Base-by-base conservation (phyloP, 2,113 vertebrate species). In the Chascanopsetta lugubris region DNA sequence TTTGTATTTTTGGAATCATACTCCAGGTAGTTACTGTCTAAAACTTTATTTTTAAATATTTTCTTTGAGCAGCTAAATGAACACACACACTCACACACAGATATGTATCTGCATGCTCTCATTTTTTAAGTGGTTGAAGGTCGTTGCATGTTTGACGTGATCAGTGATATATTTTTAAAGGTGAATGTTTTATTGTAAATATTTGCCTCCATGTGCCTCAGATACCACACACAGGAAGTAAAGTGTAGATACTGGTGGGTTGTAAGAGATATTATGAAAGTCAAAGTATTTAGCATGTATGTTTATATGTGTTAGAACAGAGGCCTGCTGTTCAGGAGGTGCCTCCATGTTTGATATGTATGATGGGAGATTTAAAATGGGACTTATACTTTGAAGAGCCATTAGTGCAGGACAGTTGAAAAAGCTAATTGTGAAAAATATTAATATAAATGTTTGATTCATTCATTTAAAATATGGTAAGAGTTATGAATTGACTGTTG, bases 191-290 rank as follows among this genome's bases (percentile, higher is more conserved):
- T 2, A n/a, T 42, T 1, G 54, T 70, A 60, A 70, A 47, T 47
- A 38, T 36, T 61, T 77, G 69, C 84, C 84, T 79, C 45, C 18
- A 67, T 56, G 56, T 81, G 71, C 78, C 70, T 72, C 6, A 46
- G n/a, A 59, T 18, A 10, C 27, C 15, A 63, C 46, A 55, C 49
- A 56, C 59, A 67, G 62, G 18, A 69, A 17, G 13, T 49, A 60
- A 38, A 15, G 36, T 38, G 2, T 5, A 38, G 25, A 59, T 58
- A 38, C 61, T 61, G 70, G 61, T 61, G 12, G 40, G 29, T 29
- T 22, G 47, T 32, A 43, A n/a, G 6, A 13, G 13, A 40, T 68
- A 63, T 69, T 51, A 54, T 38, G 11, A 40, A 53, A 69, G 51
- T n/a, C 45, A 32, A 15, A 43, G 1, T 53, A 13, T 63, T 55